Evolutionary conservation across 2,888 invertebrate genomes (phyloP), one percentile per base, ranked within the genome.

Genomic region (Flabesymbios commensalis): DNA sequence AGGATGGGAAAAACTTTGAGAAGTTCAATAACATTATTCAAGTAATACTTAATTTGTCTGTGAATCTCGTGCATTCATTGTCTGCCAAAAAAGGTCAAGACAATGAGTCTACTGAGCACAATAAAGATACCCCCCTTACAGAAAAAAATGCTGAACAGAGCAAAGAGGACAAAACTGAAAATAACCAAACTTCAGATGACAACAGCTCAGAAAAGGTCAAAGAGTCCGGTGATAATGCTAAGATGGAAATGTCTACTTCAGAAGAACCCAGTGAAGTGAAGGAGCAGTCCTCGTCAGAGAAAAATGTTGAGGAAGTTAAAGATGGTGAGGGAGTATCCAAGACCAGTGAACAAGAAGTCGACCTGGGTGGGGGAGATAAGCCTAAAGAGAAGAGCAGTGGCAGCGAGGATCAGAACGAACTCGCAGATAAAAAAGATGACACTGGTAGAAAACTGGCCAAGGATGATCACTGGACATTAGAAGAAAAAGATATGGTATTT

Each of bases 1-100:
- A 94, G 74, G 94, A 94, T 85, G 88, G 89, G 61, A 93, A 93
- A 83, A 94, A 94, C 84, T 91, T 93, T 84, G 94, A 94, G 80
- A 88, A 93, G 72, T 92, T 94, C 82, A 93, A 93, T 83, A 87
- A 91, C 77, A 87, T 95, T 73, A 90, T 93, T 41, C 94, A 94
- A 82, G 91, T 93, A 68, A 88, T 94, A 73, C 88, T 94, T 64
- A 90, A 90, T 75, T 86, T 92, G 72, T 89, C 91, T 52, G 89
- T 94, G 62, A 90, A 90, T 79, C 90, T 93, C 81, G 85, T 94
- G 53, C 77, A 78, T 56, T 74, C 74, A 7, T 63, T 80, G 41
- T 73, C 71, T n/a, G 74, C 72, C 52, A 69, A 43, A 45, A 61
- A 63, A 26, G 28, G 39, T 24, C 47, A 56, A 28, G 22, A 17